Evolutionary conservation across 1,140 invertebrate genomes (phyloP).

Genomic region (Aphelinus atriplicis): DNA sequence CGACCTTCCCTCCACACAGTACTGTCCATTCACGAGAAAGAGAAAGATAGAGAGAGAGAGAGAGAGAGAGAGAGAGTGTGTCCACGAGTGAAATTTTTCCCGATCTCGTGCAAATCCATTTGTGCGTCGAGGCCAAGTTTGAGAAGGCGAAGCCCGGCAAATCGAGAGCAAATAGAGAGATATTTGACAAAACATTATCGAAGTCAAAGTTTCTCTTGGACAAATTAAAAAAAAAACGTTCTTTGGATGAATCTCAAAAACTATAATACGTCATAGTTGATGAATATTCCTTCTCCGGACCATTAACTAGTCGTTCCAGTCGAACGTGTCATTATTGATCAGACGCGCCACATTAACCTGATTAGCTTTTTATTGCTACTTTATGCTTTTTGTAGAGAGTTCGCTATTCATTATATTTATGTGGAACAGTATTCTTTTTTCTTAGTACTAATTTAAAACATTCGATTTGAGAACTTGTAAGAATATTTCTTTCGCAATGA

Average conservation of each 20-base stretch:
- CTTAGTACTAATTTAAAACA: no score
- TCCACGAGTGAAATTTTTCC: background rate
- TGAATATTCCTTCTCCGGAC: background rate
- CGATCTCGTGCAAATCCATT: background rate
- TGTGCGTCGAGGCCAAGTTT: constrained; percentile 4
- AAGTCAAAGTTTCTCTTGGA: background rate
- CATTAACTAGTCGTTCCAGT: constrained; percentile 16
- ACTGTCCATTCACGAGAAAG: no score
- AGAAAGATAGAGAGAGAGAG: constrained; percentile 12
- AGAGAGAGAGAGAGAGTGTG: background rate
- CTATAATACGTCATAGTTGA: no score
- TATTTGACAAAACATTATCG: background rate
- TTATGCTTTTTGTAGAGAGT: no score
- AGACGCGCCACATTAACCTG: background rate
- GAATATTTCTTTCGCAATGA: no score
- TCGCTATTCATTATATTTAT: no score
- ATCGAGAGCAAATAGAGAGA: background rate
- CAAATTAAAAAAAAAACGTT: background rate
- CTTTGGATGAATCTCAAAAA: no score
- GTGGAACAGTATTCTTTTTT: no score
- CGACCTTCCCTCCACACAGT: no score
- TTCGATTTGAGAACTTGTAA: no score
- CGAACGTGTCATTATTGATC: constrained; percentile 19
- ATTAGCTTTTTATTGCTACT: no score
- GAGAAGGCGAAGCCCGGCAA: background rate